These are phyloP conservation scores for Trimorus sp. DNA, from an alignment of 2,888 invertebrate genomes.

Conservation along the genomic window DNA sequence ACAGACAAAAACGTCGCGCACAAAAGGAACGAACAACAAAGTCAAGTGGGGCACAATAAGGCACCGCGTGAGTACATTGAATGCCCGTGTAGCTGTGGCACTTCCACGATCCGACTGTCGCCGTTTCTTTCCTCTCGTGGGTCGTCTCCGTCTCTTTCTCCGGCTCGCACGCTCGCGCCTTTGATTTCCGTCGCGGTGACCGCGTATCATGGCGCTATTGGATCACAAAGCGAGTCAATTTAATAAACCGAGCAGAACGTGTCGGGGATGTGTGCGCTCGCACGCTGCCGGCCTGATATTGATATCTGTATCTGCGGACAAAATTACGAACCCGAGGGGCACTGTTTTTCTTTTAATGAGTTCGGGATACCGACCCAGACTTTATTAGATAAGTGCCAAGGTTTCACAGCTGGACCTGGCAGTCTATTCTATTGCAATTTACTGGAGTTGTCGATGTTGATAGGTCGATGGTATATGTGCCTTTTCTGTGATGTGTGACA, in stretches of 20 bases:
- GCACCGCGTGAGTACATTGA: constrained; percentile 77
- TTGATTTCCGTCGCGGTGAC: constrained; percentile 63
- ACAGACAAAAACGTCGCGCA: constrained; percentile 70
- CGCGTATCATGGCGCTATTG: constrained; percentile 64
- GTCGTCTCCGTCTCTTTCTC: constrained; percentile 68
- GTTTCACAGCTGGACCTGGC: too few species aligned
- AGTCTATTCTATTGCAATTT: too few species aligned
- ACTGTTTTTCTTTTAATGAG: constrained; percentile 55
- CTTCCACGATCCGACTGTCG: constrained; percentile 63
- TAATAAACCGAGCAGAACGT: constrained; percentile 68
- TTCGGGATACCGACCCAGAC: constrained; percentile 32
- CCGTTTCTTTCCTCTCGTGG: constrained; percentile 54
- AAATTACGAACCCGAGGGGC: constrained; percentile 66
- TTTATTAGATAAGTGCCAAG: constrained; percentile 39
- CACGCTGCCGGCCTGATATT: constrained; percentile 54
- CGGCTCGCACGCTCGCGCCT: constrained; percentile 66
- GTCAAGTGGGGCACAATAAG: constrained; percentile 81
- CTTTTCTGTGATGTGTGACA: too few species aligned
- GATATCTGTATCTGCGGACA: constrained; percentile 65
- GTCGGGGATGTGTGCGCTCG: constrained; percentile 68
- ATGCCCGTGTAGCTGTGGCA: constrained; percentile 74
- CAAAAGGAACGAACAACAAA: constrained; percentile 78
- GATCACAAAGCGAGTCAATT: constrained; percentile 64
- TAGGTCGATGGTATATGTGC: too few species aligned
- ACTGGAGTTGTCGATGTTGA: too few species aligned